phyloP scores from a whole-genome alignment of 2,797 vertebrate species.

The Myotis myotis region DNA sequence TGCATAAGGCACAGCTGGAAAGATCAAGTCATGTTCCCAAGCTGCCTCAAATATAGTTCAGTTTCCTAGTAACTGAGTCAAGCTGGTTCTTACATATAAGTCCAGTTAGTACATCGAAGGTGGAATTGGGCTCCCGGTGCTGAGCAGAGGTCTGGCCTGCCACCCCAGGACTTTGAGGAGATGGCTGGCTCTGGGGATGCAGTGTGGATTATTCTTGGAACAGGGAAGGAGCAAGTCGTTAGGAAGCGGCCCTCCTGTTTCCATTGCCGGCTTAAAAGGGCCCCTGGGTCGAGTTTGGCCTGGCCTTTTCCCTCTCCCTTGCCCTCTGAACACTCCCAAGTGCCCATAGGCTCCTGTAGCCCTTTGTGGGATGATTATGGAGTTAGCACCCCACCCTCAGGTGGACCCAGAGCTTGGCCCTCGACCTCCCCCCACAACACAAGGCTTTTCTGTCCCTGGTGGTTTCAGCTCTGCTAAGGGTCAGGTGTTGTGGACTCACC shows the following conservation, averaged over 20 bases:
- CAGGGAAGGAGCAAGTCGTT: background rate
- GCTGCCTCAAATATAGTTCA: background rate
- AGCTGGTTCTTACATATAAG: background rate
- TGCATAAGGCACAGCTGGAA: background rate
- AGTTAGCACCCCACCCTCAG: background rate
- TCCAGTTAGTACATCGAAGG: background rate
- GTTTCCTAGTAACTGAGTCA: background rate
- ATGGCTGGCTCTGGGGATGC: background rate
- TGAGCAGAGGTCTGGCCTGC: background rate
- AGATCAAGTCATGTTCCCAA: background rate
- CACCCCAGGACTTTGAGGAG: background rate
- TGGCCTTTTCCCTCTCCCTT: background rate
- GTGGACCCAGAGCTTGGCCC: background rate
- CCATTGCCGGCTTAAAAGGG: background rate
- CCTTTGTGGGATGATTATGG: background rate
- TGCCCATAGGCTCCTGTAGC: background rate
- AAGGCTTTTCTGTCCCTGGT: background rate
- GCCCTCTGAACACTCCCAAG: background rate
- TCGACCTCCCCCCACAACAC: background rate
- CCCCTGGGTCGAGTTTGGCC: background rate
- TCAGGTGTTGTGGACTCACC: background rate
- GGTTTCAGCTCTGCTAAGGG: background rate
- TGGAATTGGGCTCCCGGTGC: background rate
- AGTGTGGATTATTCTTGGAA: background rate
- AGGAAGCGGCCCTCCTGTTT: background rate